A percentile compares a stretch with the other conserved stretches of the same genome.
These are phyloP conservation scores for Microcebus jonahi DNA, from an alignment of 2,113 vertebrate species.

Conservation along the genomic window DNA sequence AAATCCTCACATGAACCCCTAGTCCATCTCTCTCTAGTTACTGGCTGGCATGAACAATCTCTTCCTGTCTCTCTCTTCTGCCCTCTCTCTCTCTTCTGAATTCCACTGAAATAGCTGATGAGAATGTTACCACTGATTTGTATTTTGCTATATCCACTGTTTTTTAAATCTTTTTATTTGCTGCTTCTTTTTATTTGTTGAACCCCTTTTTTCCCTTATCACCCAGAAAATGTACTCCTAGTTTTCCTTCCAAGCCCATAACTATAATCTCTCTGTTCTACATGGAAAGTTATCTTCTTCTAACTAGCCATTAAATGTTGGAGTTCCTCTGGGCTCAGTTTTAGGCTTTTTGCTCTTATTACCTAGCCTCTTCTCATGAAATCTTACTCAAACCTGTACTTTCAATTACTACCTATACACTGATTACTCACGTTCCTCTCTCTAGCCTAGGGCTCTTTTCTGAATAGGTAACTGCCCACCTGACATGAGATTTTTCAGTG, in stretches of 20 bases:
- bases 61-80: neutral
- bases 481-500: neutral
- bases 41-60: neutral
- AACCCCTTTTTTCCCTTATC: neutral
- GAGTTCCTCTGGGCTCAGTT: neutral
- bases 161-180: neutral
- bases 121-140: neutral
- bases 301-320: neutral
- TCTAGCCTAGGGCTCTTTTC: neutral
- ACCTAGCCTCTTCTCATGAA: neutral
- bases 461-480: neutral
- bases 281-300: neutral
- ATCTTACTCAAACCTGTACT: neutral
- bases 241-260: neutral
- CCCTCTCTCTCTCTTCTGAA: neutral
- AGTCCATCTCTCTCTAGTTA: neutral
- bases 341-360: neutral
- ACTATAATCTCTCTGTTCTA: neutral
- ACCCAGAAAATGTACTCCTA: neutral
- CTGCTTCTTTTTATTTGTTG: neutral
- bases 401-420: neutral
- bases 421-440: neutral
- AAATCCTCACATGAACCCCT: neutral
- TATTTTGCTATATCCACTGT: neutral
- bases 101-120: neutral